phyloP scores from a whole-genome alignment of 2,797 vertebrate species.

The Xiphorhynchus erythropygius region DNA sequence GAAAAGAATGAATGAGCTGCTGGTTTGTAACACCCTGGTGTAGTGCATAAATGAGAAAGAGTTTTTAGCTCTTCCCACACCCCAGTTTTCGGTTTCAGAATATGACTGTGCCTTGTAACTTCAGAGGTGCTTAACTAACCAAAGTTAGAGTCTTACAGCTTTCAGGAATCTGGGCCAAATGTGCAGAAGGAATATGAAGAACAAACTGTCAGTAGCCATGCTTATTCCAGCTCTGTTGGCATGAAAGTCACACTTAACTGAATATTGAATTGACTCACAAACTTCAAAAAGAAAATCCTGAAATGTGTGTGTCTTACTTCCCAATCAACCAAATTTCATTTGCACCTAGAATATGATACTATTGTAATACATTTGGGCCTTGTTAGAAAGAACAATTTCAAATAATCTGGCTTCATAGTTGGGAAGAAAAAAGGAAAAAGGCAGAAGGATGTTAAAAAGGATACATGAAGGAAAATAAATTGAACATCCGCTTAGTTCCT shows the following conservation, averaged over 20 bases:
- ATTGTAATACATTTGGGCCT: conserved; percentile 12
- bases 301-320: not conserved
- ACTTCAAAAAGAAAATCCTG: conserved; percentile 14
- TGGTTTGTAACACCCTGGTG: not conserved
- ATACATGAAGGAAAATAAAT: not conserved
- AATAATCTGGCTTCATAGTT: conserved; percentile 57
- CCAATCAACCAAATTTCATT: not conserved
- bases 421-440: not conserved
- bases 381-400: conserved; percentile 31
- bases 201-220: not conserved
- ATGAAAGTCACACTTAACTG: not conserved
- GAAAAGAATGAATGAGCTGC: not conserved
- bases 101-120: not conserved
- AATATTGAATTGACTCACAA: conserved; percentile 14
- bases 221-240: conserved; percentile 5
- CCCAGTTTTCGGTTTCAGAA: not conserved
- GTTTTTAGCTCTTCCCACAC: not conserved
- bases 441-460: conserved; percentile 27
- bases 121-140: not conserved
- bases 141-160: not conserved
- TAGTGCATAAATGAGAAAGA: not conserved
- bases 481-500: conserved; percentile 29
- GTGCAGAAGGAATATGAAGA: not conserved
- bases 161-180: conserved; percentile 10
- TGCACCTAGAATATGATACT: not conserved